Evolutionary conservation across 2,797 vertebrate genomes (phyloP), one percentile per base, ranked within the genome.

Genomic region (Dryobates pubescens): DNA sequence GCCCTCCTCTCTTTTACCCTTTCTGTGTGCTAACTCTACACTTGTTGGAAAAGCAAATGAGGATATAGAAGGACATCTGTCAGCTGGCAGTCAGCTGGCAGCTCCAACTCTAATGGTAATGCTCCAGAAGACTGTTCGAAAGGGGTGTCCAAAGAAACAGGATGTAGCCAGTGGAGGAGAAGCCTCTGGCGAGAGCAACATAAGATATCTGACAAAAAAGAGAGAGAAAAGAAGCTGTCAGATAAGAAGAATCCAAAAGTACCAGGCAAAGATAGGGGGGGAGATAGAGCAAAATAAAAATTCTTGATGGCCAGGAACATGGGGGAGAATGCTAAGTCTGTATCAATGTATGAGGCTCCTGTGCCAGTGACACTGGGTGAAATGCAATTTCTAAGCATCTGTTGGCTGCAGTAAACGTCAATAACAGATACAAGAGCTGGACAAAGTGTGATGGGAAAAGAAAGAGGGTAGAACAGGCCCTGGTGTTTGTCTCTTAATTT

Each of bases 401-500:
- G 7, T 73, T 5, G 1, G n/a, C 49, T 70, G 49, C 69, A 81
- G 67, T 73, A 73, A 80, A 19, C 54, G 13, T 32, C 65, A 83
- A 41, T 70, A 76, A 34, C 3, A 34, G 29, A 58, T 51, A 71
- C 30, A 59, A 80, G 62, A 73, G 41, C 54, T 68, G 71, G 29
- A 67, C 23, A 57, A 89, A 82, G 41, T 11, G 47, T 4, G 10
- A 76, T 7, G 22, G 32, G 68, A 68, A 86, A 82, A 74, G 43
- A 92, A 71, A 86, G 45, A 73, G 61, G 26, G 27, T 83, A 59
- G 86, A 94, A 76, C 19, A 45, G 30, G 6, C 27, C 54, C 23
- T 86, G 8, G 36, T 71, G 34, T 84, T 92, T 79, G 18, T 90
- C 64, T 85, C 70, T 76, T 81, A 74, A 77, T 89, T 89, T 89